Evolutionary conservation across 2,797 vertebrate genomes (phyloP).

Genomic region (Oreonectes daqikongensis): DNA sequence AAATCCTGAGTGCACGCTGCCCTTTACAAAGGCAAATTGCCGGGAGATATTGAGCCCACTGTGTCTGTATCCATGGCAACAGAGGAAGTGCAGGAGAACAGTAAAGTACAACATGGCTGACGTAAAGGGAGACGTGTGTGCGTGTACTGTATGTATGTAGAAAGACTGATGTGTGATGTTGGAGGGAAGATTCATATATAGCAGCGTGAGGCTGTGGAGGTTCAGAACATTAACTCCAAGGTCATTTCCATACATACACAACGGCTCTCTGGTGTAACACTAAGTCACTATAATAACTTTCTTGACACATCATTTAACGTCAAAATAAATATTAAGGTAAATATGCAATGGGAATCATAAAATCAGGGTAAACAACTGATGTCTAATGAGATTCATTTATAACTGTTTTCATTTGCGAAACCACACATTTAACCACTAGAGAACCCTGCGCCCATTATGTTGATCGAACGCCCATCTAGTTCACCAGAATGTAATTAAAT

Average conservation of each 20-base stretch:
- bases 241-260: constrained; percentile 16
- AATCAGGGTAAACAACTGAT: constrained; percentile 13
- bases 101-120: constrained; percentile 71
- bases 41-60: constrained; percentile 72
- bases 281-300: constrained; percentile 13
- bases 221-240: constrained; percentile 8
- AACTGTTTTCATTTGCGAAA: constrained; percentile 13
- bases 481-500: constrained; percentile 8
- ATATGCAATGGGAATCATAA: constrained; percentile 5
- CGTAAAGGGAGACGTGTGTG: constrained; percentile 56
- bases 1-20: constrained; percentile 71
- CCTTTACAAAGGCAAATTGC: constrained; percentile 80
- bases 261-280: neutral
- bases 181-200: constrained; percentile 48
- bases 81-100: constrained; percentile 71
- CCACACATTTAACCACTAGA: constrained; percentile 13
- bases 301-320: neutral
- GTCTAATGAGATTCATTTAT: constrained; percentile 25
- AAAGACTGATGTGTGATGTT: constrained; percentile 38
- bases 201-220: neutral
- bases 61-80: constrained; percentile 83
- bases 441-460: neutral
- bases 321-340: constrained; percentile 1
- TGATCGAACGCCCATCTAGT: neutral
- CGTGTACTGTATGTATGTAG: constrained; percentile 40